Evolutionary conservation across 1,140 invertebrate species (phyloP).

Genomic region (Drosophila suzukii): DNA sequence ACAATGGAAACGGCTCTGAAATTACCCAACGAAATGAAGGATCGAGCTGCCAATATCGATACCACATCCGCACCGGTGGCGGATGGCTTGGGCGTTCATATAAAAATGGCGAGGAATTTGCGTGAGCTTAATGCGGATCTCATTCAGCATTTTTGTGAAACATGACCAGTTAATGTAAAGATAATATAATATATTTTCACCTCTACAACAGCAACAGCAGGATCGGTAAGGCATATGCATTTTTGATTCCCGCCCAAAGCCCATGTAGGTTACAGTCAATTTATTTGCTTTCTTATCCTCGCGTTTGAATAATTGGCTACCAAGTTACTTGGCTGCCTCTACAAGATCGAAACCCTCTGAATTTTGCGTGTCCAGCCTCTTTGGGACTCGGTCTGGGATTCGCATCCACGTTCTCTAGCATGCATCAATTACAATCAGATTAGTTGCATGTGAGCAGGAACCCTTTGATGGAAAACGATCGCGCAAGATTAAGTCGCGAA

Average conservation of each 20-base stretch:
- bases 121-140: conserved; percentile 35
- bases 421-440: conserved; percentile 78
- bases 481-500: conserved; percentile 47
- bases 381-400: conserved; percentile 4
- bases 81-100: conserved; percentile 30
- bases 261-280: conserved; percentile 52
- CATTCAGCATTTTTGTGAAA: conserved; percentile 12
- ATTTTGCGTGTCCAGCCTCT: conserved; percentile 61
- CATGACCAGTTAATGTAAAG: conserved; percentile 5
- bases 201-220: not conserved
- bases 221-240: conserved; percentile 10
- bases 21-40: conserved; percentile 37
- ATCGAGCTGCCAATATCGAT: conserved; percentile 29
- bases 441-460: conserved; percentile 63
- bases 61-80: conserved; percentile 55
- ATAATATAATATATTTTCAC: conserved; percentile 1
- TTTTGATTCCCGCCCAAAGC: conserved; percentile 33
- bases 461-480: conserved; percentile 49
- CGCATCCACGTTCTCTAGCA: conserved; percentile 54
- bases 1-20: conserved; percentile 55
- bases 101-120: conserved; percentile 38
- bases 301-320: conserved; percentile 72
- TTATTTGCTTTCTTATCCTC: conserved; percentile 67
- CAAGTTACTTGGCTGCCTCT: conserved; percentile 35
- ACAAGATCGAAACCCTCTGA: conserved; percentile 34